Base-by-base conservation (phyloP, 1,140 invertebrate genomes). In the Drosophila bocki region DNA sequence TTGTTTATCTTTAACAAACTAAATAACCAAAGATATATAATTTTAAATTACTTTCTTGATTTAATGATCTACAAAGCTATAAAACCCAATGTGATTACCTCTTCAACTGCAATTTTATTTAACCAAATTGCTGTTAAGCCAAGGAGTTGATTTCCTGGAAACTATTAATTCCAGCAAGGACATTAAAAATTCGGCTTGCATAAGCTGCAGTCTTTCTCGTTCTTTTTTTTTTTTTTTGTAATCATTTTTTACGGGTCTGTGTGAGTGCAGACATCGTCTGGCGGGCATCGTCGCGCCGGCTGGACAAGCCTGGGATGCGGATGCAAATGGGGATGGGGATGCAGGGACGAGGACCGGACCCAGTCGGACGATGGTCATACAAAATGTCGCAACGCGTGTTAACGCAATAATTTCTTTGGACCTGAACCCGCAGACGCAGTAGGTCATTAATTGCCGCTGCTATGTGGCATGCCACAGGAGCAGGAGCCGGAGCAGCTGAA, bases 341-440 rank as follows among this genome's bases (percentile, higher is more conserved):
- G 33, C 32, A 39, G 51, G 17, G 64, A 35, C 32, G 33, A n/a
- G 35, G 63, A 22, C 37, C 2, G 60, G 26, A 29, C 26, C 26
- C n/a, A 54, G 50, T 39, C 37, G 41, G 53, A 19, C 54, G 67
- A 64, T 67, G 69, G 62, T 78, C 82, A 61, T 64, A 85, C 70
- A 84, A 79, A 90, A 85, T 90, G 81, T 88, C 78, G 75, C 82
- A 90, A 79, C 59, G 74, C 81, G 78, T 90, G 85, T 85, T 90
- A 90, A 85, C 61, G 75, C 85, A 74, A 85, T 90, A 75, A 82
- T 75, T 76, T 78, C 64, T 62, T 59, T 58, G 74, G 61, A 71
- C 72, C 53, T 80, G 67, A 77, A 80, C 83, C 32, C 83, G 26
- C 64, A 68, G 68, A 88, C 84, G 85, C 86, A 91, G 86, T 90